phyloP scores from a whole-genome alignment of 1,140 invertebrate genomes.

The Scaptodrosophila lebanonensis region DNA sequence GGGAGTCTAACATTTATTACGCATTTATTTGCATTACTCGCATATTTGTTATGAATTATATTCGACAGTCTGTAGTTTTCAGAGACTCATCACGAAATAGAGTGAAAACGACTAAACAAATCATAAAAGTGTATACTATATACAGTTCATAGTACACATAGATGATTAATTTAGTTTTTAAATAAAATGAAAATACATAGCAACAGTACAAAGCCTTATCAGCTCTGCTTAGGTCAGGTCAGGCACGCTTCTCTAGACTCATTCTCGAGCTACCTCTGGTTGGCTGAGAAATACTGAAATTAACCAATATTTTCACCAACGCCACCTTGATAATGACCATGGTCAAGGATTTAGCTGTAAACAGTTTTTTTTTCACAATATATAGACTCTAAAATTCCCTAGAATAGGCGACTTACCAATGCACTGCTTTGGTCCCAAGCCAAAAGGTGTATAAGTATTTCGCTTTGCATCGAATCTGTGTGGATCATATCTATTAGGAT shows the following conservation, averaged over 20 bases:
- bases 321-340: slow-evolving; percentile 34
- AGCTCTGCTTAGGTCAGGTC: too few relatives aligned
- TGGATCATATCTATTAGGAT: slow-evolving; percentile 81
- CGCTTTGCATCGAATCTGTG: slow-evolving; percentile 79
- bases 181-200: too few relatives aligned
- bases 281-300: slow-evolving; percentile 22
- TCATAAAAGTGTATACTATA: too few relatives aligned
- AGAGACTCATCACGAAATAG: too few relatives aligned
- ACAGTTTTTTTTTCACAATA: too few relatives aligned
- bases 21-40: too few relatives aligned
- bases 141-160: neutral
- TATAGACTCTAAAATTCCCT: neutral
- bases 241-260: slow-evolving; percentile 1
- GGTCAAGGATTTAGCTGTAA: slow-evolving; percentile 22
- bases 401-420: slow-evolving; percentile 77
- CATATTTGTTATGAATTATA: too few relatives aligned
- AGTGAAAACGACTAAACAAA: too few relatives aligned
- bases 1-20: too few relatives aligned
- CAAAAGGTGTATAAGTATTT: slow-evolving; percentile 81
- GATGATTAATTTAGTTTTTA: too few relatives aligned
- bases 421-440: slow-evolving; percentile 82
- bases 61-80: too few relatives aligned
- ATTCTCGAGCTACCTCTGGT: slow-evolving; percentile 10
- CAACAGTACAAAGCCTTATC: too few relatives aligned
- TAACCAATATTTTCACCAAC: slow-evolving; percentile 28